phyloP scores from a whole-genome alignment of 1,140 invertebrate species.

The Solenopsis invicta region DNA sequence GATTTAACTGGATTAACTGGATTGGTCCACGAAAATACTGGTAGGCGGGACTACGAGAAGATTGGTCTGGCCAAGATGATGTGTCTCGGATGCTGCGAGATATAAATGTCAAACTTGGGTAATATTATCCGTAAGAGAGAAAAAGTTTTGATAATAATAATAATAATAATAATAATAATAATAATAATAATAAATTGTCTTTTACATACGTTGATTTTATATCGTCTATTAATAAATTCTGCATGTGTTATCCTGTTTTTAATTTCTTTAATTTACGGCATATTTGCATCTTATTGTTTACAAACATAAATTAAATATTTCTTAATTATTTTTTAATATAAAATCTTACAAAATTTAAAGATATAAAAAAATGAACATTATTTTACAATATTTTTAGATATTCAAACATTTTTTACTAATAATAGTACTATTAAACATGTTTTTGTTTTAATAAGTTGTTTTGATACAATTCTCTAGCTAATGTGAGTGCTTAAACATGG shows the following conservation, averaged over 20 bases:
- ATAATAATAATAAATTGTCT: neutral
- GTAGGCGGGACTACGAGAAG: constrained; percentile 79
- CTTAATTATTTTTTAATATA: neutral
- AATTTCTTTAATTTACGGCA: neutral
- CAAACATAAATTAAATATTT: neutral
- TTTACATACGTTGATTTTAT: neutral
- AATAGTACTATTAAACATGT: neutral
- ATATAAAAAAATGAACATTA: neutral
- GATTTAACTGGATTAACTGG: constrained; percentile 65
- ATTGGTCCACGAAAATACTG: constrained; percentile 75
- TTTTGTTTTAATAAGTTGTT: neutral
- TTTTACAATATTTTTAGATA: neutral
- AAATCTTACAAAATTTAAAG: neutral
- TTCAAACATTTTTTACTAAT: neutral
- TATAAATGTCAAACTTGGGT: constrained; percentile 22
- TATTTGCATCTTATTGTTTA: neutral
- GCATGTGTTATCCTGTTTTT: neutral
- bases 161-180: neutral
- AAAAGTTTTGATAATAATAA: no score
- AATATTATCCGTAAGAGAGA: constrained; percentile 1
- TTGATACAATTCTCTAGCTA: neutral
- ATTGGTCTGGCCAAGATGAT: constrained; percentile 78
- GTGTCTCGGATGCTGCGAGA: constrained; percentile 47
- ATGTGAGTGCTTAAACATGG: neutral
- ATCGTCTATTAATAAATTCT: neutral